These are phyloP conservation scores for Mythimna ferrago DNA, from an alignment of 2,888 invertebrate species.

Conservation along the genomic window DNA sequence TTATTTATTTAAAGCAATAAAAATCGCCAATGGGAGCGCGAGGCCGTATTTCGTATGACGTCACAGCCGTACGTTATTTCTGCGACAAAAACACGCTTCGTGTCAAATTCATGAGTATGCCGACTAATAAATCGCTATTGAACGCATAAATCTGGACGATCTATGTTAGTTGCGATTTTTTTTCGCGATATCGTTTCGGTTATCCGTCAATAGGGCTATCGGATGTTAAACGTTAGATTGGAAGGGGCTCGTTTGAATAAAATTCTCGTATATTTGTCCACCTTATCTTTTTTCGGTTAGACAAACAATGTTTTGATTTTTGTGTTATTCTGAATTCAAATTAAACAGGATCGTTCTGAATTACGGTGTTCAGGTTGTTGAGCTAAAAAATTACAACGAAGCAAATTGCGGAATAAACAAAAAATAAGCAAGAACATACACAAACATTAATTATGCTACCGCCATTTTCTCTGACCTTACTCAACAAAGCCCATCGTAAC, in stretches of 20 bases:
- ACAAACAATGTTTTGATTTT: conserved; percentile 18
- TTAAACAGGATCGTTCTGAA: conserved; percentile 21
- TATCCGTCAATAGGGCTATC: conserved; percentile 63
- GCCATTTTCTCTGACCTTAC: conserved; percentile 32
- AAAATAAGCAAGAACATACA: conserved; percentile 16
- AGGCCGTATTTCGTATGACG: conserved; percentile 71
- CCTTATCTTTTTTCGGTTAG: conserved; percentile 22
- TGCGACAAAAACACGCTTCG: conserved; percentile 72
- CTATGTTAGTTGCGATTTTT: conserved; percentile 73
- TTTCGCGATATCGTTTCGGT: conserved; percentile 59
- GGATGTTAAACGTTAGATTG: conserved; percentile 56
- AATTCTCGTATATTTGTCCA: conserved; percentile 42
- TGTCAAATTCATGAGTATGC: conserved; percentile 73
- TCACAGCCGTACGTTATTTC: conserved; percentile 73
- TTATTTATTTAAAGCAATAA: conserved; percentile 76
- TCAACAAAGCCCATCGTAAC: conserved; percentile 42
- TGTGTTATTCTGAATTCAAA: conserved; percentile 10
- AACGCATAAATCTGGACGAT: conserved; percentile 73
- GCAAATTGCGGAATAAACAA: conserved; percentile 2
- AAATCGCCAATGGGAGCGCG: conserved; percentile 62
- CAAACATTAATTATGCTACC: conserved; percentile 34
- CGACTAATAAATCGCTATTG: conserved; percentile 74
- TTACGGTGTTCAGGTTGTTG: conserved; percentile 6
- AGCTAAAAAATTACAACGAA: conserved; percentile 11
- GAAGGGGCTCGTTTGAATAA: conserved; percentile 49